Base-by-base conservation (phyloP, 2,888 invertebrate species). In the Hirtodrosophila confusa region DNA sequence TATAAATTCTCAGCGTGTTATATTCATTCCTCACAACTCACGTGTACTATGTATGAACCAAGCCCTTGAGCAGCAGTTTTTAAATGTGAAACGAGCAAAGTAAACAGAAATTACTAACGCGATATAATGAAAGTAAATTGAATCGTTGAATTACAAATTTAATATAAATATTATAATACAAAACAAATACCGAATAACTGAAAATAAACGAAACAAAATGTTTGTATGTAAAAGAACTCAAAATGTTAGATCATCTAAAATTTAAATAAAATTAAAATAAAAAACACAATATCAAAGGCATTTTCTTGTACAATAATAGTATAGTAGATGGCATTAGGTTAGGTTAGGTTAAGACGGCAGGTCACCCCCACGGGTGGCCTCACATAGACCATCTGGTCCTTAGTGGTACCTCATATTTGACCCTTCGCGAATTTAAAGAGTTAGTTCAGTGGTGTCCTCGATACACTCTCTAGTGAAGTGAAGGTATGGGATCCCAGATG, bases 211-310 rank as follows among this genome's bases (percentile, higher is more conserved):
- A 65, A 80, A 75, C 75, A 77, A 69, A 85, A 86, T 89, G 88
- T 90, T 89, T 89, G 88, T 90, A 90, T 90, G 89, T 90, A 90
- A 90, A 90, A 89, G 80, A 83, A 89, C 86, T 88, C 80, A 83
- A 87, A 87, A 80, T 89, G 89, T 90, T 90, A 90, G 87, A 90
- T 83, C 88, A 89, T 89, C 89, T 89, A 86, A 77, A 90, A 90
- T 90, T 90, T 88, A 89, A 89, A 89, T 88, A 80, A 88, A 89
- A 88, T 77, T 83, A 84, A 86, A 88, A 70, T 67, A 75, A 75
- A 73, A 75, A 86, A 64, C 58, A 53, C 39, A 62, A 47, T 8
- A 41, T 27, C 5, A 39, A 1, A 33, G 10, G 6, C n/a, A 29
- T 29, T 6, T 40, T 40, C 39, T 17, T 40, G 4, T 40, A 5